Evolutionary conservation across 2,888 invertebrate species (phyloP), one percentile per base, ranked within the genome.

Genomic region (Carpatolechia fugitivella): DNA sequence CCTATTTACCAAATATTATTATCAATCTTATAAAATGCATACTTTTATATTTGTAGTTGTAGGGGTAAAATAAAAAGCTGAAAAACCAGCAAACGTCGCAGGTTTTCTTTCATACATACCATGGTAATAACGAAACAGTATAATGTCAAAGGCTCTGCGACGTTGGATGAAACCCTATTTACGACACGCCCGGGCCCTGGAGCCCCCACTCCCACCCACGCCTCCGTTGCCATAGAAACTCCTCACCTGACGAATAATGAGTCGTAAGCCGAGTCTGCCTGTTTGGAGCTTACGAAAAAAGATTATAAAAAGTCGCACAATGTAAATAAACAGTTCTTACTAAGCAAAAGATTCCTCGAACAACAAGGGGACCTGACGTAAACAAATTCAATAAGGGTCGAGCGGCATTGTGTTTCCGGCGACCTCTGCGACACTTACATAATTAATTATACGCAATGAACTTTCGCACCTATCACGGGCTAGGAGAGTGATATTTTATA

Each of bases 341-440:
- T 8, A 18, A 49, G 7, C 35, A 49, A 40, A 31, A 20, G 31
- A 31, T 1, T 13, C 52, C 51, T 30, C 54, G 36, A 44, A 33
- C 14, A 50, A 48, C 16, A 36, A 16, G 36, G 11, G 14, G n/a
- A n/a, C 16, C 58, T 63, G 61, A 52, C 49, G 55, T 50, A 56
- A 60, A 60, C 44, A 54, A 60, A 63, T 69, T 60, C 60, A 67
- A 56, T 58, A 40, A 63, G 66, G 78, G 73, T 74, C 78, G 74
- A 56, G 64, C 64, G 60, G 70, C 69, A 81, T 80, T 80, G 83
- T 85, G 66, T 80, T 80, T 69, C 68, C 66, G 64, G 52, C 79
- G 80, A 85, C 87, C 85, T 80, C 59, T 76, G 77, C 66, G 72
- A 80, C 74, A 81, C 74, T 79, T 83, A 84, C 80, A 82, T 84